Percentiles rank a stretch among this genome's conserved stretches.
Evolutionary conservation across 2,113 vertebrate species (phyloP).

Genomic region (Cyanoramphus novaezelandiae): DNA sequence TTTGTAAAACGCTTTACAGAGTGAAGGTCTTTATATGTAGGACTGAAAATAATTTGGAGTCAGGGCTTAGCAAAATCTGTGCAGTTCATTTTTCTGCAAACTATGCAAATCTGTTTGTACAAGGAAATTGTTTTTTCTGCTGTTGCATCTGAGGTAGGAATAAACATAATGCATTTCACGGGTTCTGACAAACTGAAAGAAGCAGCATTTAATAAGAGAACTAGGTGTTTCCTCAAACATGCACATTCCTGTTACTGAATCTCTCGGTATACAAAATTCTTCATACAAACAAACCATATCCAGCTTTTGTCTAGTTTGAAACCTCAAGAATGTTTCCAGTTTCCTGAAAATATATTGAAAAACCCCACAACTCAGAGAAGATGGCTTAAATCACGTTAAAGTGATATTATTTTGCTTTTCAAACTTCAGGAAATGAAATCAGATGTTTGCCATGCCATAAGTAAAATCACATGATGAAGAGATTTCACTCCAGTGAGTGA

Average conservation of each 20-base stretch:
- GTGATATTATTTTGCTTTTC: neutral
- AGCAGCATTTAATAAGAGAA: slow-evolving; percentile 9
- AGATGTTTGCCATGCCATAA: neutral
- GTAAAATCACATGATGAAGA: neutral
- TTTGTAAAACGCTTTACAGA: neutral
- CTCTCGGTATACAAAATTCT: slow-evolving; percentile 8
- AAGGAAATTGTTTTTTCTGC: neutral
- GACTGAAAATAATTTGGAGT: neutral
- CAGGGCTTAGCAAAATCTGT: neutral
- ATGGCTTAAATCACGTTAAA: neutral
- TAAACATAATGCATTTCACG: neutral
- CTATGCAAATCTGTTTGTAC: neutral
- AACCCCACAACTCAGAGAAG: neutral
- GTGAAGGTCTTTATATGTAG: neutral
- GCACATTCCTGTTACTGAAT: neutral
- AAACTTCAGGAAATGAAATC: neutral
- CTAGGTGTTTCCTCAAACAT: slow-evolving; percentile 33
- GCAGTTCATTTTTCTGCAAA: neutral
- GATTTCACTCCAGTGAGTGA: neutral
- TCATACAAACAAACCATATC: slow-evolving; percentile 56
- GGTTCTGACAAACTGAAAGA: neutral
- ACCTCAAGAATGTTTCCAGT: slow-evolving; percentile 22
- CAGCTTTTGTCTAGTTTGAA: slow-evolving; percentile 54
- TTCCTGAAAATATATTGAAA: slow-evolving; percentile 17
- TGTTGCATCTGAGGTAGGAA: neutral